Evolutionary conservation across 2,113 vertebrate species (phyloP), one percentile per base, ranked within the genome.

Genomic region (Nerophis ophidion): DNA sequence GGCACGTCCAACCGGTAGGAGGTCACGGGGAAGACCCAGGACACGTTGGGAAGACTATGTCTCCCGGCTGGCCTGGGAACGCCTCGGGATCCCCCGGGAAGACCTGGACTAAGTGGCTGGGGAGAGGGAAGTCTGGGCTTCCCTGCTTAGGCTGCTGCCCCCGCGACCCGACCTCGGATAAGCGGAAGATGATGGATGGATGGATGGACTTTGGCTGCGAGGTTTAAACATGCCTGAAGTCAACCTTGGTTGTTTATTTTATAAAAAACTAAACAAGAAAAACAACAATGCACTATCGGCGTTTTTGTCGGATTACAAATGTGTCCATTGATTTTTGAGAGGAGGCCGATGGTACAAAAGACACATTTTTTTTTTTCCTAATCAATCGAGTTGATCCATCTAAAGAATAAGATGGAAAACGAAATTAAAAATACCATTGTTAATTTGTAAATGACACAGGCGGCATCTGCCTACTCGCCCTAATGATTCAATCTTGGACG

Each of bases 181-280:
- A n/a, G n/a, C n/a, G n/a, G n/a, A n/a, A n/a, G n/a, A n/a, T n/a
- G n/a, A n/a, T n/a, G n/a, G n/a, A n/a, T n/a, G n/a, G n/a, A n/a
- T n/a, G n/a, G n/a, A n/a, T n/a, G n/a, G 2, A 2, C 13, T 7
- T 2, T 26, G 26, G 26, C 26, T 26, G 26, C 26, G 38, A 57
- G 60, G 47, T 46, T 63, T 57, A 50, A 50, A 56, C 47, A 4
- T 47, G 53, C 38, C 49, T 57, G 56, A 50, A 48, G 56, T 14
- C 44, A 52, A 48, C 26, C 42, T 48, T 14, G 5, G 52, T 65
- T 63, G 57, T 70, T 5, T 42, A 16, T 55, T 69, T 63, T 19
- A 34, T 46, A 15, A 47, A 54, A 33, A 38, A 12, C 0, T 2
- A 26, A 26, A 26, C 26, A 26, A 26, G 4, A 26, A 1, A 26